Percentiles rank a stretch among this genome's conserved stretches.
These are phyloP conservation scores for Dolichoris vasculosae DNA, from an alignment of 1,140 invertebrate species.

Conservation along the genomic window DNA sequence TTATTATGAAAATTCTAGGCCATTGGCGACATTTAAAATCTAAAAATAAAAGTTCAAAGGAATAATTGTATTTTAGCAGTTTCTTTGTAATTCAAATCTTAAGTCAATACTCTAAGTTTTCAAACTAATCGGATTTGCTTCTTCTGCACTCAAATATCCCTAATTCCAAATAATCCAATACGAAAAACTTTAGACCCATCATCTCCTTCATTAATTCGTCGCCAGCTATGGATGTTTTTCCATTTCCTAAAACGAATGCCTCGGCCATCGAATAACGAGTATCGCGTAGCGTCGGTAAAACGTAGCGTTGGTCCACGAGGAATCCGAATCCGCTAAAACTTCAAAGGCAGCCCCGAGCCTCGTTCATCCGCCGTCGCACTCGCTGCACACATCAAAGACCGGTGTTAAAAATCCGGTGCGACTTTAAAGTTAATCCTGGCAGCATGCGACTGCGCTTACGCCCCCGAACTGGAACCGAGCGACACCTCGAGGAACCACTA, in stretches of 20 bases:
- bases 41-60: neutral
- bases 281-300: neutral
- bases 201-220: neutral
- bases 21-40: no score
- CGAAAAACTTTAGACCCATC: neutral
- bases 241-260: neutral
- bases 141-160: neutral
- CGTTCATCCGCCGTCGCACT: neutral
- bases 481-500: slow-evolving; percentile 55
- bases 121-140: neutral
- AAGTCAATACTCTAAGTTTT: neutral
- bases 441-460: neutral
- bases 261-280: no score
- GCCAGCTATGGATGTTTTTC: neutral
- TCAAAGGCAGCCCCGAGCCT: neutral
- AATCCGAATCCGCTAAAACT: neutral
- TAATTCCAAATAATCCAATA: neutral
- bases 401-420: neutral
- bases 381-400: neutral
- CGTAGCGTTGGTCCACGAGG: neutral
- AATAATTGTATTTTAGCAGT: neutral
- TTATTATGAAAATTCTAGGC: no score
- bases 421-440: slow-evolving; percentile 34
- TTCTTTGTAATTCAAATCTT: neutral
- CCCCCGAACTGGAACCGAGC: neutral